These are phyloP conservation scores for Limnephilus lunatus DNA, from an alignment of 2,888 invertebrate genomes.

Conservation along the genomic window DNA sequence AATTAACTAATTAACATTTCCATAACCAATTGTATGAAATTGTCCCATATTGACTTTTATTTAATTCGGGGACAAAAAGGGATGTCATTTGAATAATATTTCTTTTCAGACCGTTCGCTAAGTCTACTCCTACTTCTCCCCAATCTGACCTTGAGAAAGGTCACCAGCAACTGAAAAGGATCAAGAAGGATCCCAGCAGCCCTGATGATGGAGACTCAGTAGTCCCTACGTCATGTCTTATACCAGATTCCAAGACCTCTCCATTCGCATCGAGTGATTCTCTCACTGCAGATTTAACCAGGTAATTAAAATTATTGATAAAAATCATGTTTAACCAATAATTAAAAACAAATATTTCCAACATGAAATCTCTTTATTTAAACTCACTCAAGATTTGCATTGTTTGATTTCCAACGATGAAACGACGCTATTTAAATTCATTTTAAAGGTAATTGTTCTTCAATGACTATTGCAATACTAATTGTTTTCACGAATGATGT, in stretches of 20 bases:
- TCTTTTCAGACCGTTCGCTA: slow-evolving; percentile 70
- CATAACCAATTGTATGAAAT: neutral
- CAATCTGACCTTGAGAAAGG: slow-evolving; percentile 69
- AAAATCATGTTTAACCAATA: too few relatives aligned
- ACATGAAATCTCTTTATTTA: too few relatives aligned
- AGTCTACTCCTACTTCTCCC: slow-evolving; percentile 83
- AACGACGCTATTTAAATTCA: neutral
- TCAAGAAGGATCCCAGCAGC: slow-evolving; percentile 68
- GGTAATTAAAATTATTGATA: slow-evolving; percentile 50
- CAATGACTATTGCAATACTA: neutral
- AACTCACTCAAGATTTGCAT: neutral
- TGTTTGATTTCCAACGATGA: neutral
- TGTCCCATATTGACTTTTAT: neutral
- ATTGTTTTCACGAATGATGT: neutral
- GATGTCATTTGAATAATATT: slow-evolving; percentile 50
- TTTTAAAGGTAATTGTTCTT: neutral
- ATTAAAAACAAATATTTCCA: too few relatives aligned
- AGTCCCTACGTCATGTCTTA: slow-evolving; percentile 71
- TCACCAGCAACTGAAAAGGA: slow-evolving; percentile 63
- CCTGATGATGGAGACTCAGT: slow-evolving; percentile 74
- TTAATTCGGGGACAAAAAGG: slow-evolving; percentile 62
- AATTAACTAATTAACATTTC: neutral
- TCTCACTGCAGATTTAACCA: slow-evolving; percentile 84
- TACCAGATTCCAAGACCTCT: slow-evolving; percentile 78
- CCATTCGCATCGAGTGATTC: slow-evolving; percentile 91